These are phyloP conservation scores for Chrysolina oricalcia DNA, from an alignment of 2,888 invertebrate species.

Conservation along the genomic window DNA sequence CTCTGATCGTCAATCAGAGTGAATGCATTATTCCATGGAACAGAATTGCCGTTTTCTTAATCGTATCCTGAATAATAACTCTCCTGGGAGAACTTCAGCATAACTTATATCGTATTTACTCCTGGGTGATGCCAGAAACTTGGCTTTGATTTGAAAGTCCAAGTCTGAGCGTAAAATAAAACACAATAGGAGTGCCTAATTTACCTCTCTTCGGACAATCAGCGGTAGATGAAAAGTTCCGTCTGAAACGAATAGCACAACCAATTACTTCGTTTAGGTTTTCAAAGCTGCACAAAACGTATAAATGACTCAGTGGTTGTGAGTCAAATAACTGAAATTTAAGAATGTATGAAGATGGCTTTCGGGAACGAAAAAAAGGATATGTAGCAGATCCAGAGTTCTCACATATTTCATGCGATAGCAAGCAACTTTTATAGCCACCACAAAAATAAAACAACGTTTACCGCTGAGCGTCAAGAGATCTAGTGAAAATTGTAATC, in stretches of 20 bases:
- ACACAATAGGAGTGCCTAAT: too few relatives aligned
- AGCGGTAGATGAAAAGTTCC: too few relatives aligned
- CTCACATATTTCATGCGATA: neutral
- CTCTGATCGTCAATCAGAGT: neutral
- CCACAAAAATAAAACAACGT: constrained; percentile 35
- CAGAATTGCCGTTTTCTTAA: neutral
- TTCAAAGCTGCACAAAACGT: too few relatives aligned
- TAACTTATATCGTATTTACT: neutral
- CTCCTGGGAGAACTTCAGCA: neutral
- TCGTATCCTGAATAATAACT: neutral
- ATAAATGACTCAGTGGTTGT: too few relatives aligned
- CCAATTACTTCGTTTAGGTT: too few relatives aligned
- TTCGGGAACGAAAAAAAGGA: too few relatives aligned
- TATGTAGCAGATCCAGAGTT: neutral
- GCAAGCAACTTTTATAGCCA: neutral
- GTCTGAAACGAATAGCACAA: too few relatives aligned
- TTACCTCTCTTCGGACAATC: too few relatives aligned
- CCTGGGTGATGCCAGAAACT: neutral
- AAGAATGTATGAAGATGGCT: too few relatives aligned
- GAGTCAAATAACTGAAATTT: too few relatives aligned
- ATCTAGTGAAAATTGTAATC: constrained; percentile 35
- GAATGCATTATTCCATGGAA: neutral
- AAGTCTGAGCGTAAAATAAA: too few relatives aligned
- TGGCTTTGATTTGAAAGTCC: neutral
- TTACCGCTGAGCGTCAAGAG: constrained; percentile 20